phyloP scores from a whole-genome alignment of 2,888 invertebrate genomes.

The Polia nebulosa region DNA sequence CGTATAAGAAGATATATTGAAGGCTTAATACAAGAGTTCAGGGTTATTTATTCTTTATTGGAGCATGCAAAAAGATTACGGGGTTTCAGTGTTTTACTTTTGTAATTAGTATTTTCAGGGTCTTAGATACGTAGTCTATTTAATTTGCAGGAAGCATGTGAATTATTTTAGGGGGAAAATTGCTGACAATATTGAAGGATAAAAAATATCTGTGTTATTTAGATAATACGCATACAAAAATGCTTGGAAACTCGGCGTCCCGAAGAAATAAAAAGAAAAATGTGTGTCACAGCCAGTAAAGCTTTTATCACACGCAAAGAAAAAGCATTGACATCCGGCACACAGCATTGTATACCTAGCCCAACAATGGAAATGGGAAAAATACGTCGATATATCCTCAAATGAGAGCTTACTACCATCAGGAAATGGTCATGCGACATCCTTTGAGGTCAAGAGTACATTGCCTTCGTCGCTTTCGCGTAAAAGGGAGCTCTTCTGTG shows the following conservation, averaged over 20 bases:
- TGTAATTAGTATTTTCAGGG: conserved; percentile 20
- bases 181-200: background rate
- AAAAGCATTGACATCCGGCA: conserved; percentile 14
- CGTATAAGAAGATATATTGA: conserved; percentile 83
- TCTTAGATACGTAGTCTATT: background rate
- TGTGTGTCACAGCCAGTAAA: background rate
- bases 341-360: conserved; percentile 2
- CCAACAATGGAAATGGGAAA: conserved; percentile 28
- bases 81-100: conserved; percentile 26
- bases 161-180: background rate
- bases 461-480: conserved; percentile 42
- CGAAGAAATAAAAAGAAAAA: conserved; percentile 13
- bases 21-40: conserved; percentile 76
- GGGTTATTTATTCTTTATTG: conserved; percentile 75
- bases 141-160: background rate
- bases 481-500: conserved; percentile 56
- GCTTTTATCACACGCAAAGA: conserved; percentile 17
- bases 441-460: conserved; percentile 58
- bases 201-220: background rate
- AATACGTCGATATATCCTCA: conserved; percentile 45
- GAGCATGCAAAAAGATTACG: conserved; percentile 65
- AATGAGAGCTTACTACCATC: conserved; percentile 57
- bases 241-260: background rate
- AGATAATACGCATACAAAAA: background rate
- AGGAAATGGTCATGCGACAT: conserved; percentile 67